phyloP scores from a whole-genome alignment of 2,888 invertebrate species.

The Ophion costatus region DNA sequence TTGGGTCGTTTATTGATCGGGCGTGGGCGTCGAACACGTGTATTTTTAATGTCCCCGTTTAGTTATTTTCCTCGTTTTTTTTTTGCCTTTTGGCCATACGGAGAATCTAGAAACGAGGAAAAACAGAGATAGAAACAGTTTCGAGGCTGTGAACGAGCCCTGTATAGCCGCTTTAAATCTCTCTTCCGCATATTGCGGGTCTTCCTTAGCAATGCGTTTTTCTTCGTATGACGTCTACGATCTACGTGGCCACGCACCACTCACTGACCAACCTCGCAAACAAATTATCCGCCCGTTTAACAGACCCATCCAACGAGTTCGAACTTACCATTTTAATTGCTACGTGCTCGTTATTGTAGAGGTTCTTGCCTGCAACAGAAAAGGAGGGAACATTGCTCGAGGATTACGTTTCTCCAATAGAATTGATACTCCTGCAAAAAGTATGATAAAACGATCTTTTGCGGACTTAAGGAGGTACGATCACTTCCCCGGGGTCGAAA shows the following conservation, averaged over 20 bases:
- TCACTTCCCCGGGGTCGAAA: too few relatives aligned
- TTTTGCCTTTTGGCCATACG: neutral
- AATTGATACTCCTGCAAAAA: neutral
- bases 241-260: conserved; percentile 15
- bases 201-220: conserved; percentile 42
- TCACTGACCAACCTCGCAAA: conserved; percentile 42
- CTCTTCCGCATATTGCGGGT: conserved; percentile 61
- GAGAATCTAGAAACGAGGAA: conserved; percentile 11
- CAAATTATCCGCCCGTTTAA: conserved; percentile 52
- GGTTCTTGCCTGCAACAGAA: conserved; percentile 96
- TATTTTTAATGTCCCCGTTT: conserved; percentile 21
- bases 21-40: conserved; percentile 1
- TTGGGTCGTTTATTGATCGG: conserved; percentile 26
- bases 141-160: conserved; percentile 31
- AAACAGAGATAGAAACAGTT: conserved; percentile 9
- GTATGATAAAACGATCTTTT: neutral
- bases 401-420: neutral
- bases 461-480: too few relatives aligned
- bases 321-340: conserved; percentile 97
- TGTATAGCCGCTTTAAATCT: conserved; percentile 50
- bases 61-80: neutral
- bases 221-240: conserved; percentile 39
- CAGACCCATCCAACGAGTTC: conserved; percentile 44
- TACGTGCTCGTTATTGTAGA: conserved; percentile 99
- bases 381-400: conserved; percentile 28